Conservation (phyloP, 1,140 invertebrate species). For the Samia ricini region DNA sequence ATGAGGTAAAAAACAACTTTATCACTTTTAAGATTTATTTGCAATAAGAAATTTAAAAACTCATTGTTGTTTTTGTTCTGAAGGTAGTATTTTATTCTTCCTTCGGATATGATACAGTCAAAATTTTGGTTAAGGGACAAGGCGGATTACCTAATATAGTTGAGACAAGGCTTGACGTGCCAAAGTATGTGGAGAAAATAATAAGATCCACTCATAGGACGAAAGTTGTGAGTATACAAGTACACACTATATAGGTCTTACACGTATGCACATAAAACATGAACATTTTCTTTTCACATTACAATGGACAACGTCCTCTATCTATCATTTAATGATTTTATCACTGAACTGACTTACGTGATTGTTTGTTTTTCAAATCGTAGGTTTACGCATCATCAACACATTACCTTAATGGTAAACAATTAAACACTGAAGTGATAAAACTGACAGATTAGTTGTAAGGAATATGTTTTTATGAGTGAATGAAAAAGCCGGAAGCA, state of each 20-base stretch:
- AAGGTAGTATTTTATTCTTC: slow-evolving; percentile 53
- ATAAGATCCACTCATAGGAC: slow-evolving; percentile 48
- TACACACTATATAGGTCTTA: background rate
- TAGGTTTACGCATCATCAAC: too few relatives aligned
- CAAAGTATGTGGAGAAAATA: slow-evolving; percentile 45
- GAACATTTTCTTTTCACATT: background rate
- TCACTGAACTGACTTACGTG: too few relatives aligned
- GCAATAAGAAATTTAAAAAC: background rate
- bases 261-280: background rate
- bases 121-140: slow-evolving; percentile 58
- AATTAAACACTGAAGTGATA: too few relatives aligned
- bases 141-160: slow-evolving; percentile 65
- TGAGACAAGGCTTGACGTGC: slow-evolving; percentile 62
- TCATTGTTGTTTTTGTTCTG: background rate
- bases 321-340: too few relatives aligned
- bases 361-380: too few relatives aligned
- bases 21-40: background rate
- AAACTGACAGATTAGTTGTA: too few relatives aligned
- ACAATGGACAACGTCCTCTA: background rate
- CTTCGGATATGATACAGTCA: slow-evolving; percentile 62
- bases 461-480: too few relatives aligned
- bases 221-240: slow-evolving; percentile 40
- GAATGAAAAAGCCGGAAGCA: too few relatives aligned
- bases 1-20: slow-evolving; percentile 45
- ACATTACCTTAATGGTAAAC: too few relatives aligned